Base-by-base conservation (phyloP, 2,113 vertebrate genomes). In the Cyrtonyx montezumae region DNA sequence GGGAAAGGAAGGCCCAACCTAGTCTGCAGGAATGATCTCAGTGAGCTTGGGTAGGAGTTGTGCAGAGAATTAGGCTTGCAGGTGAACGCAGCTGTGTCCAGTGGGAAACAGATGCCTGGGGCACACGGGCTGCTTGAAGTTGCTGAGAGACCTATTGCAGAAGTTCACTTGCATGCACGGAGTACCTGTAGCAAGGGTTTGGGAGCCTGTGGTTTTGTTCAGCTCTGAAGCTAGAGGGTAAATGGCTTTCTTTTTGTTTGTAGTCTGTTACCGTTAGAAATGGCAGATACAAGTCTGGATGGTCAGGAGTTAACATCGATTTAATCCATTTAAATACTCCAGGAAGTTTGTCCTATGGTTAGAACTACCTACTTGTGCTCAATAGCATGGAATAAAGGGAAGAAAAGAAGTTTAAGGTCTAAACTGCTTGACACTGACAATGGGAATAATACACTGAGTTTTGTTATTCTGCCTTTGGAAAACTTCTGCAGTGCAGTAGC, bases 311-410 rank as follows among this genome's bases (percentile, higher is more conserved):
- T 53, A 53, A 53, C 51, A 16, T 71, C 55, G 1, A 51, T 75
- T 84, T 87, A 82, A 84, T 92, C 62, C 11, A 66, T 23, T 82
- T 84, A 79, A 75, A 73, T 76, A 26, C 78, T 26, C 26, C 74
- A 71, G 65, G 69, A 91, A 66, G 23, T 65, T 90, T 87, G n/a
- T 79, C 49, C 63, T 79, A 70, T 63, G 53, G 23, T 82, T 92
- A 71, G 81, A 75, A 14, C 48, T 82, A 18, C 62, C 68, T 90
- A 75, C 9, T 84, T 84, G 88, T 87, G n/a, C 58, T 92, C 55
- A 62, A 30, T 61, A 69, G 45, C 34, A 11, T 69, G 84, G 71
- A 58, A 46, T 79, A 58, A 69, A 87, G 15, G 55, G 34, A 87
- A 87, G 15, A 26, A 88, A 78, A n/a, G 26, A 49, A 76, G 82